phyloP scores from a whole-genome alignment of 2,888 invertebrate species.

The Drosophila algonquin region DNA sequence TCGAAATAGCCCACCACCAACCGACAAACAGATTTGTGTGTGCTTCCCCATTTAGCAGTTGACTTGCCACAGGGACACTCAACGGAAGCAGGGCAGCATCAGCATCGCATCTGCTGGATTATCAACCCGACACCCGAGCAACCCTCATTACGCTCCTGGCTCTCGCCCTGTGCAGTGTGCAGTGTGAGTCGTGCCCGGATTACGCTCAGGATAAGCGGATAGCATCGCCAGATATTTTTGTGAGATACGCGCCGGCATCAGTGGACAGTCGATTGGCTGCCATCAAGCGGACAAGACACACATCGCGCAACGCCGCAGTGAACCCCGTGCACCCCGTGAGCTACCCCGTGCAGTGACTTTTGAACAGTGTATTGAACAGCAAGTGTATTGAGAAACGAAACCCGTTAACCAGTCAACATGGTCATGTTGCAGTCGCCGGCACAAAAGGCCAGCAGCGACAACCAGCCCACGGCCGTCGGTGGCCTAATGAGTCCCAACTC shows the following conservation, averaged over 20 bases:
- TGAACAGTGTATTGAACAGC: conserved; percentile 22
- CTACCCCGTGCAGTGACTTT: conserved; percentile 12
- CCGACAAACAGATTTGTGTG: conserved; percentile 61
- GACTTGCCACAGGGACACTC: conserved; percentile 66
- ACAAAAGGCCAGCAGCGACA: conserved; percentile 70
- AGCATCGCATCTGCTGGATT: conserved; percentile 64
- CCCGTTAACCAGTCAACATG: conserved; percentile 65
- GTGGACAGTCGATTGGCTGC: conserved; percentile 82
- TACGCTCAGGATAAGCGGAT: conserved; percentile 62
- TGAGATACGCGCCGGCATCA: conserved; percentile 64
- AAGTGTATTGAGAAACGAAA: conserved; percentile 11
- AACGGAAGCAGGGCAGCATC: conserved; percentile 32
- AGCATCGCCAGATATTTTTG: conserved; percentile 44
- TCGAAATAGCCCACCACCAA: conserved; percentile 31
- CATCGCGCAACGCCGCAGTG: conserved; percentile 46
- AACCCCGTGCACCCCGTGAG: not conserved
- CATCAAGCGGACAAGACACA: conserved; percentile 79
- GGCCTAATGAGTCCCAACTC: conserved; percentile 83
- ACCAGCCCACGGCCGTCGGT: conserved; percentile 69
- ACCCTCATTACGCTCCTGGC: conserved; percentile 70
- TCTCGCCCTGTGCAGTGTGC: conserved; percentile 52
- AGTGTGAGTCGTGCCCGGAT: conserved; percentile 59
- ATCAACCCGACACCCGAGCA: conserved; percentile 48
- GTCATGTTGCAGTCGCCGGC: conserved; percentile 84
- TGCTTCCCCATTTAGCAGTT: conserved; percentile 66